Base-by-base conservation (phyloP, 2,888 invertebrate species). In the Tenthredo scrophulariae region DNA sequence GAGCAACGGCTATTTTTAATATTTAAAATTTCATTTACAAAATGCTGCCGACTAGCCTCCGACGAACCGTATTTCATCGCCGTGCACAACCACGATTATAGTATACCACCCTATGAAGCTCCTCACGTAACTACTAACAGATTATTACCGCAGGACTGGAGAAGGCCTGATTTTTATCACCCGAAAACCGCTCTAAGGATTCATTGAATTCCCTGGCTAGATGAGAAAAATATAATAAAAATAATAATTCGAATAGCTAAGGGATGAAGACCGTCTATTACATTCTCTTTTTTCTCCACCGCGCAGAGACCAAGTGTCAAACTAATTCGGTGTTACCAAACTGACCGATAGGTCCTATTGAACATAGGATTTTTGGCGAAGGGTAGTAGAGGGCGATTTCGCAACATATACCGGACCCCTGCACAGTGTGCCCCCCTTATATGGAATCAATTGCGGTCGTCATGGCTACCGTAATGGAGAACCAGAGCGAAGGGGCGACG, bases 11-110 rank as follows among this genome's bases (percentile, higher is more conserved):
- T 91, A 92, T 92, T 93, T 93, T 93, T 92, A 93, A 93, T 93
- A 93, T 93, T 93, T 93, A 93, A 93, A 93, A 93, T 93, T 93
- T 93, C 92, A 93, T 93, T 93, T 92, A 93, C 92, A 93, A 92
- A 93, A 93, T 93, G 93, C 93, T 91, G 89, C 89, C 88, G 90
- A 89, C 88, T 89, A 84, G 86, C 87, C 87, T 87, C 85, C 80
- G 40, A 58, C 58, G 62, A 50, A n/a, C 15, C 80, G 80, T 80
- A 80, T 80, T 62, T 85, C 86, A 86, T 87, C 88, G 87, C 88
- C 87, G 86, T 86, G 79, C 33, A 70, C 83, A 85, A 85, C 85
- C 80, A 37, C 87, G 50, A 2, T 58, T 75, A 22, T 43, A 43
- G 22, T 46, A 40, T 75, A 5, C n/a, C 84, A 77, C 70, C 79